Evolutionary conservation across 2,113 vertebrate species (phyloP).

Genomic region (Nannobrachium achirus): DNA sequence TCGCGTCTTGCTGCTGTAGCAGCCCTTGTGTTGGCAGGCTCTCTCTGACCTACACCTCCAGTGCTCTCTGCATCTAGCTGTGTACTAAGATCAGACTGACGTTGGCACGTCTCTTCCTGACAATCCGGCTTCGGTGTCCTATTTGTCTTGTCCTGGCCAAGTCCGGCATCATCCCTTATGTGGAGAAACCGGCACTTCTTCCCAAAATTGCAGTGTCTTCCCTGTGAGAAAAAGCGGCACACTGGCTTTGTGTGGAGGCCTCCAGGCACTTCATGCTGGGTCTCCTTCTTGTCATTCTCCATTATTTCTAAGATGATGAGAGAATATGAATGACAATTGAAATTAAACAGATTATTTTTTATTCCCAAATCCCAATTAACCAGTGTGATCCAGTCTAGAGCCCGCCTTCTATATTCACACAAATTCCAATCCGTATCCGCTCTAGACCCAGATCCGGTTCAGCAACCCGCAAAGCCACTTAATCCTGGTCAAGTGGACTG

Average conservation of each 20-base stretch:
- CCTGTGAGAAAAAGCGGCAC: slow-evolving; percentile 81
- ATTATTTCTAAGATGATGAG: slow-evolving; percentile 37
- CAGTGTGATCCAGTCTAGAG: not conserved
- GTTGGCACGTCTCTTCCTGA: not conserved
- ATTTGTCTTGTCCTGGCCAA: slow-evolving; percentile 24
- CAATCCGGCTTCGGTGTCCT: not conserved
- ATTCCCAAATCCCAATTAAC: too few species aligned
- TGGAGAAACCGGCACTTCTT: slow-evolving; percentile 80
- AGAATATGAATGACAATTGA: not conserved
- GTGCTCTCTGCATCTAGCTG: slow-evolving; percentile 1
- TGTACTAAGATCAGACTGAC: not conserved
- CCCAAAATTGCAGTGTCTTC: slow-evolving; percentile 79
- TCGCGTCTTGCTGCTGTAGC: slow-evolving; percentile 12
- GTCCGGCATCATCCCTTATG: slow-evolving; percentile 40
- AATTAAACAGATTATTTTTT: too few species aligned
- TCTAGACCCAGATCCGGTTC: too few species aligned
- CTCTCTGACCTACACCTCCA: slow-evolving; percentile 9
- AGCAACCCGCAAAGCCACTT: too few species aligned
- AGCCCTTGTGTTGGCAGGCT: slow-evolving; percentile 8
- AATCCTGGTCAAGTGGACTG: too few species aligned
- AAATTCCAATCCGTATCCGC: too few species aligned
- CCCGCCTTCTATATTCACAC: not conserved
- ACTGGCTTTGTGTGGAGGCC: slow-evolving; percentile 40
- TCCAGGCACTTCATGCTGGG: slow-evolving; percentile 2
- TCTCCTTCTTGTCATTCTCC: slow-evolving; percentile 37